A percentile compares a stretch with the other conserved stretches of the same genome.
Evolutionary conservation across 2,888 invertebrate species (phyloP).

Genomic region (Podabrus alpinus): DNA sequence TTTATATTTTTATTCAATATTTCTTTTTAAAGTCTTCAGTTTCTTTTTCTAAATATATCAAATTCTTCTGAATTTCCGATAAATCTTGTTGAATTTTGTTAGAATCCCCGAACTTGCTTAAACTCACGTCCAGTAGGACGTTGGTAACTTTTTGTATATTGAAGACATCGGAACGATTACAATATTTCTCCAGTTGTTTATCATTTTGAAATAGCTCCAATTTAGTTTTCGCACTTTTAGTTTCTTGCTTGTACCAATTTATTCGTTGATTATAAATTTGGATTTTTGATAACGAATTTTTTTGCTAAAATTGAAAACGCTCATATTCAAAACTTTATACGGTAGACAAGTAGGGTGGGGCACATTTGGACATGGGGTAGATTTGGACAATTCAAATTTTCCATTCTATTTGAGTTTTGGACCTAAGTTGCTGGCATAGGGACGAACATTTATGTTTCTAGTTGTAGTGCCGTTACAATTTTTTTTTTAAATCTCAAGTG

Average conservation of each 20-base stretch:
- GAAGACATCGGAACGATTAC: background rate
- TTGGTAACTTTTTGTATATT: background rate
- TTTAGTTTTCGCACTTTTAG: background rate
- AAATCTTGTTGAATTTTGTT: background rate
- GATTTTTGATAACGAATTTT: background rate
- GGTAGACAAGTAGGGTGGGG: no score
- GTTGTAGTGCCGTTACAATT: no score
- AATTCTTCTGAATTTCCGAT: background rate
- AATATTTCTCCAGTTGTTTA: background rate
- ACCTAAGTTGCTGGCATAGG: no score
- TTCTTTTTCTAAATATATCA: background rate
- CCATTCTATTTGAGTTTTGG: no score
- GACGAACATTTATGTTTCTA: no score
- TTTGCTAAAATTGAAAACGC: background rate
- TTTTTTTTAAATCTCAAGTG: no score
- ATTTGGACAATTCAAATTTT: no score
- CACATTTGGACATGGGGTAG: background rate
- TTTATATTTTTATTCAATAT: background rate
- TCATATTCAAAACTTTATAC: background rate
- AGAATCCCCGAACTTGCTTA: background rate
- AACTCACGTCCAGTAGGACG: background rate
- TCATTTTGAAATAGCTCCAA: background rate
- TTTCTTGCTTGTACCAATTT: background rate
- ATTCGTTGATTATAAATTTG: background rate
- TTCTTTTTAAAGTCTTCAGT: background rate